Percentiles rank a stretch among this genome's conserved stretches.
Conservation (phyloP, 2,888 invertebrate genomes). For the Caenorhabditis angaria region DNA sequence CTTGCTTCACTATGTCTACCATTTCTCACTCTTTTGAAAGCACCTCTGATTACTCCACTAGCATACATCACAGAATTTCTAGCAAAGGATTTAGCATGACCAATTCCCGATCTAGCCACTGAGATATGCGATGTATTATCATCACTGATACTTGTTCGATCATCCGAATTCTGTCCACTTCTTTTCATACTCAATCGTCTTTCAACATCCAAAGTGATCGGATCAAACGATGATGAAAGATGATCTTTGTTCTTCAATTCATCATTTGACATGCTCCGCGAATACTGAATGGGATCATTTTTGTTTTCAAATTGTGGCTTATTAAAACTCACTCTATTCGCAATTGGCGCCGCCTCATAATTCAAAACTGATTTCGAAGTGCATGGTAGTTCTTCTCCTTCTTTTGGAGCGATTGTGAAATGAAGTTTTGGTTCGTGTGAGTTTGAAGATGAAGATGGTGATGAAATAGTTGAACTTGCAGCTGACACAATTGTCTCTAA, state of each 20-base stretch:
- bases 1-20: constrained; percentile 6
- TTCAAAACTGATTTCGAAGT: constrained; percentile 16
- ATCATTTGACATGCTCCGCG: constrained; percentile 36
- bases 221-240: constrained; percentile 58
- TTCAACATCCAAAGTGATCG: constrained; percentile 68
- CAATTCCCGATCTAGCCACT: constrained; percentile 32
- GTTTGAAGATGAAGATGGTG: constrained; percentile 13
- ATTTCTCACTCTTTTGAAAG: constrained; percentile 49
- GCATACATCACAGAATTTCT: constrained; percentile 55
- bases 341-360: constrained; percentile 7
- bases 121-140: constrained; percentile 36
- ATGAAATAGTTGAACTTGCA: constrained; percentile 20
- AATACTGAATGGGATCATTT: neutral
- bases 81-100: constrained; percentile 49
- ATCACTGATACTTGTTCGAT: constrained; percentile 25
- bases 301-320: constrained; percentile 11
- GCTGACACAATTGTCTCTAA: constrained; percentile 5
- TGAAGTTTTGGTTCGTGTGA: constrained; percentile 14
- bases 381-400: constrained; percentile 16
- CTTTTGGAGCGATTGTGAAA: neutral
- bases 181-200: constrained; percentile 68
- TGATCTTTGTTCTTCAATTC: constrained; percentile 27
- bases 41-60: constrained; percentile 56
- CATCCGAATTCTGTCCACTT: constrained; percentile 42
- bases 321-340: constrained; percentile 17